Conservation (phyloP, 2,797 vertebrate species). For the Pyrocephalus nanus region DNA sequence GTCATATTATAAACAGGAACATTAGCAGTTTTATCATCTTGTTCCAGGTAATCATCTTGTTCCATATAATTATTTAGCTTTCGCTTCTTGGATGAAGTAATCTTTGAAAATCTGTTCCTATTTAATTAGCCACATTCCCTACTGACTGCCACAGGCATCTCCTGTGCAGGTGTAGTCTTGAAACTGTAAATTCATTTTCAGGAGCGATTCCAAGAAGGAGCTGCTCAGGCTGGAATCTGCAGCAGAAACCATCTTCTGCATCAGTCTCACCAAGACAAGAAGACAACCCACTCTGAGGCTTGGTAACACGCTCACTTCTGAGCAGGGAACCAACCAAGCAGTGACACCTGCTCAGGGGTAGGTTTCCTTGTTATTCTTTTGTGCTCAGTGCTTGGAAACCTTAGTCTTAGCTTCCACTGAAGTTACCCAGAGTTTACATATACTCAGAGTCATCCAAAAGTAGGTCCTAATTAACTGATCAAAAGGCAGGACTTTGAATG, state of each 20-base stretch:
- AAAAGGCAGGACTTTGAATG: not conserved
- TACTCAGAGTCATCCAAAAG: not conserved
- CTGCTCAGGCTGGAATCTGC: constrained; percentile 34
- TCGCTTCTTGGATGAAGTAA: constrained; percentile 51
- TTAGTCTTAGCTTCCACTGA: not conserved
- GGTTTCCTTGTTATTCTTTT: not conserved
- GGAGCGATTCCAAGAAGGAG: constrained; percentile 22
- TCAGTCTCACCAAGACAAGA: not conserved
- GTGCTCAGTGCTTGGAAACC: not conserved
- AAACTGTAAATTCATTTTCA: constrained; percentile 48
- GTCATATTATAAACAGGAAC: constrained; percentile 6
- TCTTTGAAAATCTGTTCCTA: constrained; percentile 51
- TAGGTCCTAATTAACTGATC: not conserved
- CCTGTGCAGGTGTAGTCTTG: constrained; percentile 68
- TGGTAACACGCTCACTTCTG: not conserved
- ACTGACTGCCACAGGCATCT: constrained; percentile 60
- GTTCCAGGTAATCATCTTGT: constrained; percentile 60
- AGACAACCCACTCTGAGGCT: not conserved
- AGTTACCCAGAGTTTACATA: not conserved
- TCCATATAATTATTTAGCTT: constrained; percentile 54
- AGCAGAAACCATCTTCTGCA: not conserved
- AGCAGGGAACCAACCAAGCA: not conserved
- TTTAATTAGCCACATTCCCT: constrained; percentile 68
- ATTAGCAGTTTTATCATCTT: constrained; percentile 63
- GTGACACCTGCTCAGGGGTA: not conserved